A percentile compares a stretch with the other conserved stretches of the same genome.
Conservation (phyloP, 2,888 invertebrate genomes). For the Bibio marci region DNA sequence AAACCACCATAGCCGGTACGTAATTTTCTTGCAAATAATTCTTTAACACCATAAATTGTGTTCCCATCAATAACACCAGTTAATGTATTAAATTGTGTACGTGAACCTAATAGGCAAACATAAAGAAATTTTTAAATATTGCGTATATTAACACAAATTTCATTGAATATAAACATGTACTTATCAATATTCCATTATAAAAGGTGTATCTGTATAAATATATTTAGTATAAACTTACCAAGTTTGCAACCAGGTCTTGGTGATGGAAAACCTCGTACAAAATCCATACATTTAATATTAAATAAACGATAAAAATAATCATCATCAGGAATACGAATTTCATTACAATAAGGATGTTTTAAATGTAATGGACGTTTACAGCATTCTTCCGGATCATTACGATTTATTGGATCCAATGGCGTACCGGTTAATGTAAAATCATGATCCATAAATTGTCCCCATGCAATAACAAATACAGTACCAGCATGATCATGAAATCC, state of each 20-base stretch:
- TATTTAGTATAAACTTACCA: slow-evolving; percentile 36
- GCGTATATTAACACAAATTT: slow-evolving; percentile 1
- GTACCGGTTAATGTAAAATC: slow-evolving; percentile 80
- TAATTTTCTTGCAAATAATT: slow-evolving; percentile 63
- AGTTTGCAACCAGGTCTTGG: slow-evolving; percentile 74
- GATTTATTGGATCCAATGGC: slow-evolving; percentile 66
- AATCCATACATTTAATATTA: slow-evolving; percentile 74
- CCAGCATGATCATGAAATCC: slow-evolving; percentile 88
- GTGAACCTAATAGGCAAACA: slow-evolving; percentile 41
- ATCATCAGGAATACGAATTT: slow-evolving; percentile 73
- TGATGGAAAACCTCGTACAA: slow-evolving; percentile 76
- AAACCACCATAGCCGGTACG: slow-evolving; percentile 68
- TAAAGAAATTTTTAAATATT: neutral
- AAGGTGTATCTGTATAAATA: too few relatives aligned
- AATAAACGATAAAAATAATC: slow-evolving; percentile 80
- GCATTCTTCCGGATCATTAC: slow-evolving; percentile 83
- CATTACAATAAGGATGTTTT: slow-evolving; percentile 82
- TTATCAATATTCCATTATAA: too few relatives aligned
- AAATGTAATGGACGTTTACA: slow-evolving; percentile 65
- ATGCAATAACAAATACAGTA: slow-evolving; percentile 82
- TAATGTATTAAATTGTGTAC: slow-evolving; percentile 69
- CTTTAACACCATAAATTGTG: slow-evolving; percentile 76
- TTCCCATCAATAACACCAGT: slow-evolving; percentile 78
- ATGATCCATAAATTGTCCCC: slow-evolving; percentile 94
- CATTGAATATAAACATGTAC: neutral